Conservation (phyloP, 2,797 vertebrate species). For the Ctenopoma multispine region DNA sequence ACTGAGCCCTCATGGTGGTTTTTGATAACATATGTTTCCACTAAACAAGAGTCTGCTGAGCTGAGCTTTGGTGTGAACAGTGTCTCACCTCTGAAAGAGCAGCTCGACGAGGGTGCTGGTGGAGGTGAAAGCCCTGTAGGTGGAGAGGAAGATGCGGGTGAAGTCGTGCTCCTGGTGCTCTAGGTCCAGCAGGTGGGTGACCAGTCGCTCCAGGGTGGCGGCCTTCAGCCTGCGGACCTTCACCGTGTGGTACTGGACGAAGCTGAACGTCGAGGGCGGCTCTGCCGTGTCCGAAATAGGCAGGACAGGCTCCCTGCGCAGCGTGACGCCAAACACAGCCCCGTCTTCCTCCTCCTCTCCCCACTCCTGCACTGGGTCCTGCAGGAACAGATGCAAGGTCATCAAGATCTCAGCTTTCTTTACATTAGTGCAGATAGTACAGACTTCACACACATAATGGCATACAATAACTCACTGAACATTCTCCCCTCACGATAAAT, state of each 20-base stretch:
- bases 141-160: conserved; percentile 87
- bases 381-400: conserved; percentile 25
- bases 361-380: conserved; percentile 93
- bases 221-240: conserved; percentile 89
- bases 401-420: conserved; percentile 20
- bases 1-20: conserved; percentile 27
- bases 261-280: conserved; percentile 55
- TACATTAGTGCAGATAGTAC: neutral
- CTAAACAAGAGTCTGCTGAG: neutral
- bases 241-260: conserved; percentile 89
- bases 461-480: neutral
- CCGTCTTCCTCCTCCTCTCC: conserved; percentile 91
- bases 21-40: neutral
- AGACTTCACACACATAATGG: neutral
- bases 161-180: conserved; percentile 83
- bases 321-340: conserved; percentile 87
- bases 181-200: conserved; percentile 84
- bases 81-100: conserved; percentile 86
- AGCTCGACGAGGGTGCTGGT: conserved; percentile 81
- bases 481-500: neutral
- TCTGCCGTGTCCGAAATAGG: conserved; percentile 43
- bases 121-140: conserved; percentile 87
- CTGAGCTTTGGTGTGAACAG: neutral
- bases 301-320: conserved; percentile 83
- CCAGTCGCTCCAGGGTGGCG: conserved; percentile 84